A percentile compares a stretch with the other conserved stretches of the same genome.
Evolutionary conservation across 2,888 invertebrate genomes (phyloP).

Genomic region (Augiades crinisus): DNA sequence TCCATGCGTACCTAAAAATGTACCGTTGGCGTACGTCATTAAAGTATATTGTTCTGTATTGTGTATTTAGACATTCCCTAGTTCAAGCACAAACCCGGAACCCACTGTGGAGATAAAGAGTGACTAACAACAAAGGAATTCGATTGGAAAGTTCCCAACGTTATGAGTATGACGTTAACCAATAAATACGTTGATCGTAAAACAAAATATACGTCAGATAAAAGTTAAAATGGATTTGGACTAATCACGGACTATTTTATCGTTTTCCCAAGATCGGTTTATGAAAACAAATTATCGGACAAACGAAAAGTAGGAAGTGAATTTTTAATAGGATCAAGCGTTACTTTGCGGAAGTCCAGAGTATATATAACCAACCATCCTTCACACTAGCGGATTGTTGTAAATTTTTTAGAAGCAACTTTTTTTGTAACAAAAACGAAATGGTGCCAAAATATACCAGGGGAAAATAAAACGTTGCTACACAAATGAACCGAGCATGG

Average conservation of each 20-base stretch:
- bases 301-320: constrained; percentile 1
- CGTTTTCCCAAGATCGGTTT: neutral
- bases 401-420: no score
- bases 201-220: constrained; percentile 4
- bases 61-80: no score
- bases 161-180: neutral
- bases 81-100: no score
- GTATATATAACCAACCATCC: neutral
- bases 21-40: no score
- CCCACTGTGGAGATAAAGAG: no score
- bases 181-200: constrained; percentile 12
- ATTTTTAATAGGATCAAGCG: neutral
- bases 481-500: no score
- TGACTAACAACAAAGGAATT: constrained; percentile 7
- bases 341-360: neutral
- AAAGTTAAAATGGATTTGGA: constrained; percentile 7
- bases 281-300: neutral
- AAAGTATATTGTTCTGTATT: no score
- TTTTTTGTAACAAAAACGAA: neutral
- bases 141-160: constrained; percentile 1
- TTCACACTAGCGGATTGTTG: no score
- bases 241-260: neutral
- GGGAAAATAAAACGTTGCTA: neutral
- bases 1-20: no score
- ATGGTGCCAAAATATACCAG: neutral